These are phyloP conservation scores for Bufo gargarizans DNA, from an alignment of 2,113 vertebrate species.

Conservation along the genomic window DNA sequence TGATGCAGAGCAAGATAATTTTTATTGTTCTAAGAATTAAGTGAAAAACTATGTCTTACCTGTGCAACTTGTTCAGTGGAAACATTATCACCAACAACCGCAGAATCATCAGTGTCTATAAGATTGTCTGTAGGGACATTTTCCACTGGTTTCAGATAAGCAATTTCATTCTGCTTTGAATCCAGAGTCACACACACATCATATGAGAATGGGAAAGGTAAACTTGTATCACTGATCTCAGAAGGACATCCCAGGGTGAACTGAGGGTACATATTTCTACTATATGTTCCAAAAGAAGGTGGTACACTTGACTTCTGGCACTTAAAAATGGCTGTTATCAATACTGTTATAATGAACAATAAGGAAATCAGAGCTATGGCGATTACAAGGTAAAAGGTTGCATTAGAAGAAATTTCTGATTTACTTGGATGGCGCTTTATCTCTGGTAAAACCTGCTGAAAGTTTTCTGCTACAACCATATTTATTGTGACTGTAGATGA, in stretches of 20 bases:
- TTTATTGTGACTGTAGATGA: conserved; percentile 59
- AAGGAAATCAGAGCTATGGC: conserved; percentile 30
- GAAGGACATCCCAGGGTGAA: conserved; percentile 60
- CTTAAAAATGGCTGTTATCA: conserved; percentile 16
- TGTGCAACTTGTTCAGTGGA: not conserved
- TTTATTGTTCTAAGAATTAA: too few relatives aligned
- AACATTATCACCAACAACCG: not conserved
- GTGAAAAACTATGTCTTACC: not conserved
- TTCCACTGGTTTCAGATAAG: conserved; percentile 3
- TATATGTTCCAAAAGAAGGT: conserved; percentile 57
- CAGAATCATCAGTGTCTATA: not conserved
- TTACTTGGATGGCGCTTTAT: not conserved
- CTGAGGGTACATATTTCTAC: conserved; percentile 60
- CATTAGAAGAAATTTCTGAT: not conserved
- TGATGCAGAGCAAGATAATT: too few relatives aligned
- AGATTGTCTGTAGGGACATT: conserved; percentile 5
- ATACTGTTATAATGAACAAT: conserved; percentile 42
- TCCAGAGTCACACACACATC: conserved; percentile 26
- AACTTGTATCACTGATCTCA: conserved; percentile 57
- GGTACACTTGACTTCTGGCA: conserved; percentile 26
- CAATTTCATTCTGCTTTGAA: conserved; percentile 20
- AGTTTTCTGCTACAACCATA: conserved; percentile 45
- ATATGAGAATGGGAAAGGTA: conserved; percentile 30
- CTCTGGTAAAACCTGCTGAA: conserved; percentile 53
- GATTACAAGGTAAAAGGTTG: conserved; percentile 48